Conservation (phyloP, 2,888 invertebrate species). For the Coenonympha glycerion region DNA sequence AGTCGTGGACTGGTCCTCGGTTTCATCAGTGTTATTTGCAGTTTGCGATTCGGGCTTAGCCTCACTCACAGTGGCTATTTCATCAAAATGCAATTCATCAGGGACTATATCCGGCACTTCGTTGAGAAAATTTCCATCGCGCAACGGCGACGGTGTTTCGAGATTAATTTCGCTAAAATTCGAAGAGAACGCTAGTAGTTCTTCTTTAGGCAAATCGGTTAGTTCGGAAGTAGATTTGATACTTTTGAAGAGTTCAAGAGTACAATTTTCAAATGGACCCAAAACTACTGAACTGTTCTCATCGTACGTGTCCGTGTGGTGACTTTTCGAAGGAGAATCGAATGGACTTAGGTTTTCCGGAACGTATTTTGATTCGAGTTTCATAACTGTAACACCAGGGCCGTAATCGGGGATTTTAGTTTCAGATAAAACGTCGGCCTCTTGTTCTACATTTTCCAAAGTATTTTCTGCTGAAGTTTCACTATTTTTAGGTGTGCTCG, state of each 20-base stretch:
- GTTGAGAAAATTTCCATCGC: conserved; percentile 64
- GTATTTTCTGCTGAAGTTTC: conserved; percentile 46
- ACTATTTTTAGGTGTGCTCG: conserved; percentile 61
- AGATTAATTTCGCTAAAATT: conserved; percentile 72
- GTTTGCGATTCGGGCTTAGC: conserved; percentile 39
- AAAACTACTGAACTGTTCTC: conserved; percentile 75
- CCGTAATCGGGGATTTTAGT: conserved; percentile 44
- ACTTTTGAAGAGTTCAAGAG: conserved; percentile 69
- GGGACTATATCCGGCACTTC: conserved; percentile 64
- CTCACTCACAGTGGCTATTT: conserved; percentile 47
- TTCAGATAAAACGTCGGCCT: conserved; percentile 38
- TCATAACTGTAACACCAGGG: conserved; percentile 41
- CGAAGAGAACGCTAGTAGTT: conserved; percentile 71
- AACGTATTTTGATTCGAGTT: conserved; percentile 50
- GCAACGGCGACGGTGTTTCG: conserved; percentile 65
- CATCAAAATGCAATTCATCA: conserved; percentile 55
- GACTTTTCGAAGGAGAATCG: conserved; percentile 66
- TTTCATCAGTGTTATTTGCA: conserved; percentile 41
- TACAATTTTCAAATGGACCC: conserved; percentile 76
- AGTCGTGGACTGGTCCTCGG: conserved; percentile 50
- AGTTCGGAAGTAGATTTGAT: conserved; percentile 61
- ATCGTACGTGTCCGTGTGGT: conserved; percentile 64
- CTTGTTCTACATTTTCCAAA: conserved; percentile 37
- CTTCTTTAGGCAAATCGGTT: conserved; percentile 63
- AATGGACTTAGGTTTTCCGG: conserved; percentile 58